Conservation (phyloP, 2,888 invertebrate species). For the Drosophila vallismaia region DNA sequence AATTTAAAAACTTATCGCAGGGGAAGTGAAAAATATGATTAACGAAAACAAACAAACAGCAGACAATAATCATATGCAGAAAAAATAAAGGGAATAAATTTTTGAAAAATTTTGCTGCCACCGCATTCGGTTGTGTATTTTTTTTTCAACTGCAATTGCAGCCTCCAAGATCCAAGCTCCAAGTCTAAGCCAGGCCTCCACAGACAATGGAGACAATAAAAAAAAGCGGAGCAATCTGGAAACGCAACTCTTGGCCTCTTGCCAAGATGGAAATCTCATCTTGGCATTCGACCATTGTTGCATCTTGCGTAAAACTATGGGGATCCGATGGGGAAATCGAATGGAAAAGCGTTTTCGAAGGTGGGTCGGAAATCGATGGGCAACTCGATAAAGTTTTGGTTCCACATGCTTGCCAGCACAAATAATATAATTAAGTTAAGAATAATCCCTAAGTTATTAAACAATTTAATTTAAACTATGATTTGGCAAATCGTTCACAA, state of each 20-base stretch:
- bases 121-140: neutral
- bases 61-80: too few relatives aligned
- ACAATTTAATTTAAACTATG: neutral
- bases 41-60: too few relatives aligned
- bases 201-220: conserved; percentile 19
- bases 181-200: neutral
- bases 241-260: conserved; percentile 15
- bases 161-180: too few relatives aligned
- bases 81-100: too few relatives aligned
- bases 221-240: conserved; percentile 24
- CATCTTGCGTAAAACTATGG: conserved; percentile 26
- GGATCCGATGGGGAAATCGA: neutral
- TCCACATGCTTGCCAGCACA: neutral
- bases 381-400: too few relatives aligned
- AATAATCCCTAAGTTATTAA: neutral
- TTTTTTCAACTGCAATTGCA: conserved; percentile 27
- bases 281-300: conserved; percentile 29
- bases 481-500: neutral
- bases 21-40: too few relatives aligned
- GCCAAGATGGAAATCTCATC: conserved; percentile 28
- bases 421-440: neutral
- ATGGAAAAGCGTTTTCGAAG: too few relatives aligned
- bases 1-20: too few relatives aligned
- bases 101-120: too few relatives aligned
- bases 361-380: too few relatives aligned